Percentiles rank a stretch among this genome's conserved stretches.
These are phyloP conservation scores for Nasonia longicornis DNA, from an alignment of 1,140 invertebrate species.

Conservation along the genomic window DNA sequence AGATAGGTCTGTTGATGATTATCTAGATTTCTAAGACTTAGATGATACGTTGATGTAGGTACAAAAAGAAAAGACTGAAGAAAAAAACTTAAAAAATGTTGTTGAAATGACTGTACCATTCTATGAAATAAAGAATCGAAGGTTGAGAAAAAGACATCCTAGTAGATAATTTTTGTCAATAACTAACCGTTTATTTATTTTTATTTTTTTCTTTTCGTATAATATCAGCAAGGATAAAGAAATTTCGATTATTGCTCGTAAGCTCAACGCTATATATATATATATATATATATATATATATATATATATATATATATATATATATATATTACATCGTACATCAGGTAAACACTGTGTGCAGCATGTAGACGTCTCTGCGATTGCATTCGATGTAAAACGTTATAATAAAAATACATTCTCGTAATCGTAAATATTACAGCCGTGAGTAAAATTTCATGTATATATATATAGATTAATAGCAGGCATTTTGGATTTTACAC, in stretches of 20 bases:
- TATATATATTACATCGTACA: background rate
- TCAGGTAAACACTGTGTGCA: constrained; percentile 13
- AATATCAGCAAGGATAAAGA: constrained; percentile 31
- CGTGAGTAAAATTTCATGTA: constrained; percentile 11
- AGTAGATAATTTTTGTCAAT: background rate
- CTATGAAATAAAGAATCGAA: background rate
- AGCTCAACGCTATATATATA: constrained; percentile 9
- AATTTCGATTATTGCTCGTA: constrained; percentile 35
- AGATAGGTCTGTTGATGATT: background rate
- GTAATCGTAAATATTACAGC: constrained; percentile 6
- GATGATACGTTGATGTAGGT: background rate
- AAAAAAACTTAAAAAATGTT: constrained; percentile 8
- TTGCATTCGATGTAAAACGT: constrained; percentile 31
- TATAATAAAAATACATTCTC: constrained; percentile 29
- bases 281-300: background rate
- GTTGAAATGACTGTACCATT: background rate
- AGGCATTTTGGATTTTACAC: constrained; percentile 20
- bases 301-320: background rate
- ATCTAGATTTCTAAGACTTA: background rate
- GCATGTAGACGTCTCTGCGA: constrained; percentile 11
- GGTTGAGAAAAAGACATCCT: background rate
- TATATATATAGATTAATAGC: constrained; percentile 10
- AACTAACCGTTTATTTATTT: constrained; percentile 11
- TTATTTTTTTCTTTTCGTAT: constrained; percentile 1
- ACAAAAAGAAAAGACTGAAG: constrained; percentile 20